Evolutionary conservation across 2,888 invertebrate genomes (phyloP).

Genomic region (Drosophila kanekoi): DNA sequence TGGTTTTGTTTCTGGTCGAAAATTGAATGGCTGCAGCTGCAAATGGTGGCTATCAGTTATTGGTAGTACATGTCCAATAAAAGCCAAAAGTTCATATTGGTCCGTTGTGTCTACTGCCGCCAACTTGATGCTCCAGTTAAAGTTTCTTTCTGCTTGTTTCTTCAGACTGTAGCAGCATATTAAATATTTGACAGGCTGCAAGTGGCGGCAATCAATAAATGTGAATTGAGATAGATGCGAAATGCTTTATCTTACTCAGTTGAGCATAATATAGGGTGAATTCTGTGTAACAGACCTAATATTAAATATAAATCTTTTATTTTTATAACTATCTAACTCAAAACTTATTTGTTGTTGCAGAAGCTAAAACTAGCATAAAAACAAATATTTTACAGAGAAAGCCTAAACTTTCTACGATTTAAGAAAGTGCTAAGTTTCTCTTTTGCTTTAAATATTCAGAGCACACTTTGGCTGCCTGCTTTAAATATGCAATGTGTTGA

Average conservation of each 20-base stretch:
- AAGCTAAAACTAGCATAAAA: not conserved
- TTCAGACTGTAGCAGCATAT: slow-evolving; percentile 10
- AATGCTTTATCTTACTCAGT: slow-evolving; percentile 1
- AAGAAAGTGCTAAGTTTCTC: not conserved
- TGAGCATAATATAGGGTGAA: not conserved
- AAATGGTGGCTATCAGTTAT: slow-evolving; percentile 65
- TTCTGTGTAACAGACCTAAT: too few species aligned
- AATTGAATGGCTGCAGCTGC: slow-evolving; percentile 65
- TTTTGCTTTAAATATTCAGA: slow-evolving; percentile 1
- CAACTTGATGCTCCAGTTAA: slow-evolving; percentile 23
- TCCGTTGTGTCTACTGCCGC: slow-evolving; percentile 12
- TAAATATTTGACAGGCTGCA: slow-evolving; percentile 25
- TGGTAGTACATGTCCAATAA: slow-evolving; percentile 57
- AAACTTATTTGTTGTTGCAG: not conserved
- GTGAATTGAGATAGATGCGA: slow-evolving; percentile 9
- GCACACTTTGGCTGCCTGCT: slow-evolving; percentile 3
- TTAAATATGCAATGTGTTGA: slow-evolving; percentile 21
- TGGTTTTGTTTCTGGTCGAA: slow-evolving; percentile 27
- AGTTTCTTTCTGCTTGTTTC: slow-evolving; percentile 11
- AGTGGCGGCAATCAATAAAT: slow-evolving; percentile 25
- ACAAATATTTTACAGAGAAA: slow-evolving; percentile 4
- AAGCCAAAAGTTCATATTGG: slow-evolving; percentile 50
- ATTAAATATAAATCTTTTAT: too few species aligned
- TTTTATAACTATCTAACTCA: too few species aligned
- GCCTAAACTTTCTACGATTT: not conserved